Base-by-base conservation (phyloP, 2,113 vertebrate species). In the Dipodomys stephensi region DNA sequence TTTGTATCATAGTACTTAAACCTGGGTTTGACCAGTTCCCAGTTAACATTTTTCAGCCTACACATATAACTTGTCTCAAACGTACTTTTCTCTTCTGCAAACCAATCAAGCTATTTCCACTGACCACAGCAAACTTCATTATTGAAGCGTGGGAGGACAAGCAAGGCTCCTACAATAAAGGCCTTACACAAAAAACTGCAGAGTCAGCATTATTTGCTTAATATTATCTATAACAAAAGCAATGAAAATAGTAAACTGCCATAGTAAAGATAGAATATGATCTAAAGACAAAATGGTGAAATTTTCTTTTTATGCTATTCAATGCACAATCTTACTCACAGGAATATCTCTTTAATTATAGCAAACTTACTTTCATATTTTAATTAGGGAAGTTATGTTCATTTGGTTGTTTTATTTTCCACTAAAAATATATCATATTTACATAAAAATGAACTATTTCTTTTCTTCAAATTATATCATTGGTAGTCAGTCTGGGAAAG, bases 211-310 rank as follows among this genome's bases (percentile, higher is more conserved):
- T 92, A 32, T 96, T 96, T 96, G 28, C 82, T 95, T 20, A 88
- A 30, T 74, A 68, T 72, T 82, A 96, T 35, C 44, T 90, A 27
- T 0, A 80, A 67, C 10, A 91, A 94, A 95, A 95, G 35, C 28
- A 97, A 88, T 95, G 69, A 65, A 87, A 95, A 93, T 44, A 94
- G 80, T 94, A 71, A 97, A 96, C 90, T 79, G 82, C 53, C 49
- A 93, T 81, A 44, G 25, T 39, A 96, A n/a, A 69, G 9, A 35
- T 68, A 57, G 2, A 82, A 35, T 20, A 94, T 73, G 28, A 7
- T n/a, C 53, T 80, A 78, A 49, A 60, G 23, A 27, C n/a, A 93
- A 44, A 71, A 39, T 35, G 80, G 13, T 64, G 27, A 82, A 20
- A 74, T 49, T 23, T 11, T 87, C 30, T 77, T 9, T 68, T 94